These are phyloP conservation scores for Macheiramphus alcinus DNA, from an alignment of 2,113 vertebrate genomes.

Conservation along the genomic window DNA sequence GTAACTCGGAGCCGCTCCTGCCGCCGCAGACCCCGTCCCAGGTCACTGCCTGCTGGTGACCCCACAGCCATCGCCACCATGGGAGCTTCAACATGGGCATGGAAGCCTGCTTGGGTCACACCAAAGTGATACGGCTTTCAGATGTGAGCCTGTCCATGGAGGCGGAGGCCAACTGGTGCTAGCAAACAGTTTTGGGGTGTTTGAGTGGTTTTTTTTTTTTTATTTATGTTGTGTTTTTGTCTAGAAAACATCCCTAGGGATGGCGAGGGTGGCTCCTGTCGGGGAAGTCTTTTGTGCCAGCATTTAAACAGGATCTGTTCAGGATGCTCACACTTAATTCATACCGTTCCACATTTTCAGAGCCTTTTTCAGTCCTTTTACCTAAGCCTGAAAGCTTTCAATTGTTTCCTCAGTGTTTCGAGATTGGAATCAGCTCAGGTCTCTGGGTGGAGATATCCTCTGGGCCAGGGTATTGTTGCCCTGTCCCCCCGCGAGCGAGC, in stretches of 20 bases:
- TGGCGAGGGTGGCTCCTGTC: background rate
- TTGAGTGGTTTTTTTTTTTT: background rate
- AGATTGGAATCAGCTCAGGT: slow-evolving; percentile 25
- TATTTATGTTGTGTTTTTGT: background rate
- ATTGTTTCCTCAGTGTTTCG: slow-evolving; percentile 25
- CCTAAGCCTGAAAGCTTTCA: slow-evolving; percentile 29
- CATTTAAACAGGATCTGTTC: slow-evolving; percentile 15
- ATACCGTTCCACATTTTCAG: background rate
- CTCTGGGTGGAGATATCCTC: slow-evolving; percentile 34
- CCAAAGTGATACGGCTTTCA: background rate
- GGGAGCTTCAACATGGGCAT: background rate
- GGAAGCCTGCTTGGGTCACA: background rate
- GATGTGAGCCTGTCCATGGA: background rate
- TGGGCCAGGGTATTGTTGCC: background rate
- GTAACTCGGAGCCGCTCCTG: background rate
- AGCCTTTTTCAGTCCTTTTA: slow-evolving; percentile 9
- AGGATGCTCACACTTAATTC: slow-evolving; percentile 37
- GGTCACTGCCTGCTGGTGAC: background rate
- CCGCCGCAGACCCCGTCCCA: rapidly evolving
- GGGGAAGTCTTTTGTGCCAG: background rate
- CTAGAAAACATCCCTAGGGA: background rate
- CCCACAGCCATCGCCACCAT: rapidly evolving
- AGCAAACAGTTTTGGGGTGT: background rate
- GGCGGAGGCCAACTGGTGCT: background rate
- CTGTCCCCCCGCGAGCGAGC: background rate